A percentile compares a stretch with the other conserved stretches of the same genome.
phyloP scores from a whole-genome alignment of 2,888 invertebrate genomes.

The Clanis bilineata region DNA sequence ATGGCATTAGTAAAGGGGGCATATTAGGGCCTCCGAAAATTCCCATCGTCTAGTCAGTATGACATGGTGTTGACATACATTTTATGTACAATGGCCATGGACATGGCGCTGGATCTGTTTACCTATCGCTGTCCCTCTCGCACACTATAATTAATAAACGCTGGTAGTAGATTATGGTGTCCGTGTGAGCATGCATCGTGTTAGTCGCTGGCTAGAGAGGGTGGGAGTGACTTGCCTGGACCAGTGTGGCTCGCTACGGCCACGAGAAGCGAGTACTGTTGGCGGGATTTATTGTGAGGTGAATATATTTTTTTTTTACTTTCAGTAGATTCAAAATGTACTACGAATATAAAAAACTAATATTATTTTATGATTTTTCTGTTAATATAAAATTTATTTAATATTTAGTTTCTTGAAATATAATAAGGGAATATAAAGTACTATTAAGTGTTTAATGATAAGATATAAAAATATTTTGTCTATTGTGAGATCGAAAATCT shows the following conservation, averaged over 20 bases:
- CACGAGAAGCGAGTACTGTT: neutral
- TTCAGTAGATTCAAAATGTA: neutral
- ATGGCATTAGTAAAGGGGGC: too few relatives aligned
- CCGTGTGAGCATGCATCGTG: neutral
- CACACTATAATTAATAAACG: neutral
- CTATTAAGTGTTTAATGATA: too few relatives aligned
- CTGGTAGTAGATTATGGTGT: neutral
- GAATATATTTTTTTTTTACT: neutral
- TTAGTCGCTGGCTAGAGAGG: constrained; percentile 3
- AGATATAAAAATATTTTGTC: too few relatives aligned
- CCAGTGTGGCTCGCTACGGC: neutral
- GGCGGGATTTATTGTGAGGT: neutral
- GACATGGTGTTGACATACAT: too few relatives aligned
- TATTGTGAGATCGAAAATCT: too few relatives aligned
- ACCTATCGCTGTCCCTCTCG: neutral
- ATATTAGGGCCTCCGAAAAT: too few relatives aligned
- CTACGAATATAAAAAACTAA: too few relatives aligned
- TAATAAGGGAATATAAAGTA: too few relatives aligned
- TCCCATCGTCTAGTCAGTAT: too few relatives aligned
- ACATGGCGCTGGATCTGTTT: neutral
- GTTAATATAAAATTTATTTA: too few relatives aligned
- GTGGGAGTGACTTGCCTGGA: neutral
- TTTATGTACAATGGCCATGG: too few relatives aligned
- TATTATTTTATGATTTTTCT: neutral
- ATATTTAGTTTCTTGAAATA: too few relatives aligned